Evolutionary conservation across 1,140 invertebrate genomes (phyloP), one percentile per base, ranked within the genome.

Genomic region (Thereuonema tuberculata): DNA sequence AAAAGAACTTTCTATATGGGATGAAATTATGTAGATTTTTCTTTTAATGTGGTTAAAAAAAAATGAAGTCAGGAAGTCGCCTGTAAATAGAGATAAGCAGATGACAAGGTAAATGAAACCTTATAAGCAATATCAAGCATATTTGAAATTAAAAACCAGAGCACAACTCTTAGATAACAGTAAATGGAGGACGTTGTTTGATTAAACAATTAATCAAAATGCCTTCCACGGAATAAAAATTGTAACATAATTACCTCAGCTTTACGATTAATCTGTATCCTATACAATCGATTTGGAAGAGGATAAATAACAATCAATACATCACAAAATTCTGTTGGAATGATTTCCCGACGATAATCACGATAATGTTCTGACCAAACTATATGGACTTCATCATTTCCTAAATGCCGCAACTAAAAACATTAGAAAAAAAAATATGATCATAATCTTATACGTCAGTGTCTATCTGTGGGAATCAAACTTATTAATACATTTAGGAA

Each of bases 261-360:
- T 74, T 93, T 93, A 65, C 85, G 81, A 62, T 84, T 83, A 28
- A 93, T 84, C 48, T 89, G 87, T 62, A 92, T 84, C 49, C 90
- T 77, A 69, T 84, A 88, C 37, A 94, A 74, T 37, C 83, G 81
- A 69, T 87, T 89, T 21, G 82, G 79, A 63, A 95, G 75, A 5
- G 92, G 95, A 79, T 99, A 98, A 66, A 99, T 90, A 12, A 91
- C 90, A 70, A 99, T 96, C 5, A 99, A 80, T 53, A 98, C 90
- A 77, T 99, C 96, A 72, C 95, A 98, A 78, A 99, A 99, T 77
- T 99, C 93, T 17, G 96, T 99, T 24, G 96, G 93, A 71, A 99
- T 88, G 62, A 98, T 97, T 67, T 94, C 93, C 43, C 95, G 80
- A 59, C 94, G 82, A 77, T 99, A 99, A 69, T 96, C 91, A 56